Conservation (phyloP, 2,113 vertebrate species). For the Phaethon lepturus region DNA sequence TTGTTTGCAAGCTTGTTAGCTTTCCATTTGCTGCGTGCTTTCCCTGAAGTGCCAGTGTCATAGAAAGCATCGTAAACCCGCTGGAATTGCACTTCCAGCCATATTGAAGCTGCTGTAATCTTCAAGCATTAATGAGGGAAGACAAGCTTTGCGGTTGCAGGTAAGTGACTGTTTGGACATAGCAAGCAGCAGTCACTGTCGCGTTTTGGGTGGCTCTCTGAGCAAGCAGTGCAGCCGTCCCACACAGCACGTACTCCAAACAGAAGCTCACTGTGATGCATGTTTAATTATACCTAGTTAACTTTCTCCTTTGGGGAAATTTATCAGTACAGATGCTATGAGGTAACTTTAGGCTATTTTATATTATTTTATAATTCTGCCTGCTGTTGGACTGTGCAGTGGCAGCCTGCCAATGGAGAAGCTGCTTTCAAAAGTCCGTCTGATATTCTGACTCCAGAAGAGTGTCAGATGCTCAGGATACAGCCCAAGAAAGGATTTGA, state of each 20-base stretch:
- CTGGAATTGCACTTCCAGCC: not conserved
- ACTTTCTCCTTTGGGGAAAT: not conserved
- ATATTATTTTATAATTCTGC: not conserved
- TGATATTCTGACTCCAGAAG: not conserved
- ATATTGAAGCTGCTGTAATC: not conserved
- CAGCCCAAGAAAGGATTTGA: not conserved
- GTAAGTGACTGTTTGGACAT: not conserved
- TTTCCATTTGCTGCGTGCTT: not conserved
- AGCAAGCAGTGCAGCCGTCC: not conserved
- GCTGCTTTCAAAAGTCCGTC: not conserved
- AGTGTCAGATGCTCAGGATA: not conserved
- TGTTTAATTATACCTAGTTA: fast-evolving
- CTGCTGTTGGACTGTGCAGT: fast-evolving
- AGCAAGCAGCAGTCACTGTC: not conserved
- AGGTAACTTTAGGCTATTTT: not conserved
- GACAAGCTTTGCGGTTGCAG: not conserved
- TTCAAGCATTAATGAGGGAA: not conserved
- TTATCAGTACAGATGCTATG: fast-evolving
- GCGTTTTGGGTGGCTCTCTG: fast-evolving
- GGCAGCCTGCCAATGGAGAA: not conserved
- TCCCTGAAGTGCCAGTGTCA: not conserved
- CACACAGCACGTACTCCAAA: not conserved
- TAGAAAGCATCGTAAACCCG: not conserved
- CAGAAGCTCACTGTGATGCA: fast-evolving
- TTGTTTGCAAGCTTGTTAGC: not conserved